Evolutionary conservation across 2,797 vertebrate genomes (phyloP).

Genomic region (Galaxias olidus): DNA sequence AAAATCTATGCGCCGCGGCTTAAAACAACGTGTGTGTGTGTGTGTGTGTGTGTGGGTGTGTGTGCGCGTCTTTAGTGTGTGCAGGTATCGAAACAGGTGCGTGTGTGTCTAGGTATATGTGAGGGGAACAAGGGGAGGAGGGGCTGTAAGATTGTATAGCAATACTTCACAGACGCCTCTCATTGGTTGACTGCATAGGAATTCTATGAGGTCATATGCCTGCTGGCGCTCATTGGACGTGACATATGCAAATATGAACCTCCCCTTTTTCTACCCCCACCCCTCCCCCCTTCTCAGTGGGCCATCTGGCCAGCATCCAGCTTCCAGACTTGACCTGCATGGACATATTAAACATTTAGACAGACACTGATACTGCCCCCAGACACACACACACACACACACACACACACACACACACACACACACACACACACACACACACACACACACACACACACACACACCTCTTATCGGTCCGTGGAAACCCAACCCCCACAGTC

Average conservation of each 20-base stretch:
- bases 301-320: slow-evolving; percentile 54
- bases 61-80: too few relatives aligned
- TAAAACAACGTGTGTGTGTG: too few relatives aligned
- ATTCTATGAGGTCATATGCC: slow-evolving; percentile 48
- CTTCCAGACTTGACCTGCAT: slow-evolving; percentile 60
- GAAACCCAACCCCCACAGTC: too few relatives aligned
- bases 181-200: slow-evolving; percentile 11
- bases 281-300: slow-evolving; percentile 13
- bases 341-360: slow-evolving; percentile 63
- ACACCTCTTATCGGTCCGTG: too few relatives aligned
- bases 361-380: background rate
- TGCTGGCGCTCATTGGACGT: slow-evolving; percentile 50
- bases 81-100: background rate
- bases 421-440: slow-evolving; percentile 15
- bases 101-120: slow-evolving; percentile 19
- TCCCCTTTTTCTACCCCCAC: slow-evolving; percentile 17
- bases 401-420: slow-evolving; percentile 28
- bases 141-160: too few relatives aligned
- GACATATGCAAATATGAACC: slow-evolving; percentile 46
- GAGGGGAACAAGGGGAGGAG: slow-evolving; percentile 2
- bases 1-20: too few relatives aligned
- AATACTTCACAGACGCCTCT: slow-evolving; percentile 18
- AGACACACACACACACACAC: background rate
- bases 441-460: slow-evolving; percentile 30
- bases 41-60: too few relatives aligned